These are phyloP conservation scores for Malurus splendens DNA, from an alignment of 2,797 vertebrate species.

Conservation along the genomic window DNA sequence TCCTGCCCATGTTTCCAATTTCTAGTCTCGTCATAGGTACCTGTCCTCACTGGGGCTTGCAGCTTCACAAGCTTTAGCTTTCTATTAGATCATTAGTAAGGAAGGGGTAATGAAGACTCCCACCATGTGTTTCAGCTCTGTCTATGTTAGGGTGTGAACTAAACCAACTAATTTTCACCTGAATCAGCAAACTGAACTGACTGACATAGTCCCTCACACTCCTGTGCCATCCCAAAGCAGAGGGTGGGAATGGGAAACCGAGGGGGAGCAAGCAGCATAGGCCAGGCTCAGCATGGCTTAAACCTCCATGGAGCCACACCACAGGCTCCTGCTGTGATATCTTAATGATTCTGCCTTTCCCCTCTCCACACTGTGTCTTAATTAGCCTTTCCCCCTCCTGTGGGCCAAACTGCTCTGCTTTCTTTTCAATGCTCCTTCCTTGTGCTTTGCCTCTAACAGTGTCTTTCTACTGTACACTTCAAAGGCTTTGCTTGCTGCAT, in stretches of 20 bases:
- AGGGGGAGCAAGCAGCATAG: neutral
- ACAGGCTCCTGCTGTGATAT: conserved; percentile 21
- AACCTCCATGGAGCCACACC: neutral
- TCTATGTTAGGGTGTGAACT: neutral
- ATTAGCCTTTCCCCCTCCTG: conserved; percentile 43
- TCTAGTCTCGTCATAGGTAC: neutral
- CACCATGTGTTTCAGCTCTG: neutral
- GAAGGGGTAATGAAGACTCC: neutral
- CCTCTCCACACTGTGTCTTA: conserved; percentile 7
- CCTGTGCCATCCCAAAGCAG: neutral
- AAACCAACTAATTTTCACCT: neutral
- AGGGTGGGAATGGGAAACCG: neutral
- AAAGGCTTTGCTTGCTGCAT: conserved; percentile 27
- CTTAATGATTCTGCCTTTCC: conserved; percentile 43
- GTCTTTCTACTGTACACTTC: conserved; percentile 50
- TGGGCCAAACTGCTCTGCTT: conserved; percentile 40
- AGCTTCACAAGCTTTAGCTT: neutral
- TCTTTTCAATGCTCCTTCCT: conserved; percentile 30
- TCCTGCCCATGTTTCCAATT: neutral
- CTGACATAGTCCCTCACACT: neutral
- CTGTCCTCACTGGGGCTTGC: neutral
- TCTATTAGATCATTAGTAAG: neutral
- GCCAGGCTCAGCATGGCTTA: neutral
- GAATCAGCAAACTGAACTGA: neutral
- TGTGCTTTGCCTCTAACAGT: conserved; percentile 8